phyloP scores from a whole-genome alignment of 2,888 invertebrate genomes.

The Pandemis cinnamomeana region DNA sequence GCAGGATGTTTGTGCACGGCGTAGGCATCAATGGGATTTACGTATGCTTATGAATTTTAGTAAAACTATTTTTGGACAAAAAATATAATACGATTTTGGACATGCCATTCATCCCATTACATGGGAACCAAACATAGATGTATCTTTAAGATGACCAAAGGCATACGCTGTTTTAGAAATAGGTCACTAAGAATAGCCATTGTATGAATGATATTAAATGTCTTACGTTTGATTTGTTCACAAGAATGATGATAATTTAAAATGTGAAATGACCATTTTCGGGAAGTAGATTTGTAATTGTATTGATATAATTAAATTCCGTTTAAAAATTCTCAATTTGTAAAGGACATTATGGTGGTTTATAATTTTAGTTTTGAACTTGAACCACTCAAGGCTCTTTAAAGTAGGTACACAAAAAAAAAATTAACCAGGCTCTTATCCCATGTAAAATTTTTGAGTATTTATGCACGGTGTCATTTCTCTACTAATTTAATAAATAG shows the following conservation, averaged over 20 bases:
- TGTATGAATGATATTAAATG: conserved; percentile 32
- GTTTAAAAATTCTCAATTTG: neutral
- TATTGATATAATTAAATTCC: neutral
- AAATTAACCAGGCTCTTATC: too few species aligned
- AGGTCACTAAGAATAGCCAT: conserved; percentile 27
- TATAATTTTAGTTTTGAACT: neutral
- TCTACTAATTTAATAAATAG: too few species aligned
- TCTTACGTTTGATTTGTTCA: conserved; percentile 25
- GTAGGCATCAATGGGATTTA: conserved; percentile 52
- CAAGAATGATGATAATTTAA: conserved; percentile 11
- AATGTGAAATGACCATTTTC: conserved; percentile 12
- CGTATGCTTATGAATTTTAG: conserved; percentile 47
- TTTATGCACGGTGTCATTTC: too few species aligned
- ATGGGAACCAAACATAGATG: neutral
- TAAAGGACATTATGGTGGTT: neutral
- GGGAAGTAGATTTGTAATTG: neutral
- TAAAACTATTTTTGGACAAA: conserved; percentile 45
- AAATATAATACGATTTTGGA: conserved; percentile 43
- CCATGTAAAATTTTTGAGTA: too few species aligned
- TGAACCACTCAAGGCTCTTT: too few species aligned
- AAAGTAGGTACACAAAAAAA: too few species aligned
- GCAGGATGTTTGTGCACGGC: conserved; percentile 74
- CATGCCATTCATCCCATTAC: conserved; percentile 13
- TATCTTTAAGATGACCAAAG: neutral
- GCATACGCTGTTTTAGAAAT: neutral